These are phyloP conservation scores for Campaea margaritaria DNA, from an alignment of 2,888 invertebrate genomes.

Conservation along the genomic window DNA sequence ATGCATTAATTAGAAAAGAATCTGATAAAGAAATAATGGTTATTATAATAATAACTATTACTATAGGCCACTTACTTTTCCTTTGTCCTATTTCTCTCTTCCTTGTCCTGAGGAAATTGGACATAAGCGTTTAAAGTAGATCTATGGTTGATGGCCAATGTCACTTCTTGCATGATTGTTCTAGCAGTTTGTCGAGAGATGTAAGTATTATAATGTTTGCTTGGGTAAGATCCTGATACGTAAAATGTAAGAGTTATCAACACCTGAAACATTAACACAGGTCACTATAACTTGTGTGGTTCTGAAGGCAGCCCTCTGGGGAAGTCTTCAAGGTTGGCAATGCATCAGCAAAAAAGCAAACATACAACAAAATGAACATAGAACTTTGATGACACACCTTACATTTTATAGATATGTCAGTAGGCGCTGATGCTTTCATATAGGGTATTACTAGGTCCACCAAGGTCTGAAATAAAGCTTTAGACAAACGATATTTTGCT, in stretches of 20 bases:
- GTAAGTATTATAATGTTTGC: background rate
- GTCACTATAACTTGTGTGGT: no score
- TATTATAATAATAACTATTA: background rate
- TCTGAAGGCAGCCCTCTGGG: no score
- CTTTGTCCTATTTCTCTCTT: slow-evolving; percentile 1
- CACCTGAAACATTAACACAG: slow-evolving; percentile 1
- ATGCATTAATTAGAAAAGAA: no score
- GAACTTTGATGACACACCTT: no score
- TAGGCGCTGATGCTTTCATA: background rate
- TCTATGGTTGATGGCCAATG: background rate
- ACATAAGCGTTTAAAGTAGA: background rate
- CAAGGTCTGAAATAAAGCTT: background rate
- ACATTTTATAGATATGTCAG: background rate
- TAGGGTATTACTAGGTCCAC: background rate
- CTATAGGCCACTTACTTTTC: background rate
- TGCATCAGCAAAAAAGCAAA: no score
- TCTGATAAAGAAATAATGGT: no score
- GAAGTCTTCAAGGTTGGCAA: no score
- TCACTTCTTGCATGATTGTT: background rate
- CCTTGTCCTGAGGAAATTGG: background rate
- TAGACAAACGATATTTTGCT: background rate
- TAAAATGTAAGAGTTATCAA: slow-evolving; percentile 1
- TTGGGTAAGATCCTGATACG: background rate
- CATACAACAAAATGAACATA: no score
- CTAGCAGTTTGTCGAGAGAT: background rate